Evolutionary conservation across 2,888 invertebrate species (phyloP).

Genomic region (Lasioglossum oenotherae): DNA sequence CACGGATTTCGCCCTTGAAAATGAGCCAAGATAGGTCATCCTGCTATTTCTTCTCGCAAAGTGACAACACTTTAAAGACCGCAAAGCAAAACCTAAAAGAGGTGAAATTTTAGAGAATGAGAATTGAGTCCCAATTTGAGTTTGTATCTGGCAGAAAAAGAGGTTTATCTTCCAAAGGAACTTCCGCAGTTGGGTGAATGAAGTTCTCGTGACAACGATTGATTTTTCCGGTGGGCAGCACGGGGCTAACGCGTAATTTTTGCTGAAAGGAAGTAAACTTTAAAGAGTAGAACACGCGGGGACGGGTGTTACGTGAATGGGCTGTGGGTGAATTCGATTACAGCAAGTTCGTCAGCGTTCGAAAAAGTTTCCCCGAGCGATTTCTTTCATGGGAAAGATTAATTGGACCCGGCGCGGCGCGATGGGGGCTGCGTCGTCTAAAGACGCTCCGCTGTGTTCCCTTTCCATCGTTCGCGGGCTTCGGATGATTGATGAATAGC

Average conservation of each 20-base stretch:
- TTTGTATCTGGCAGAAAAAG: neutral
- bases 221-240: conserved; percentile 13
- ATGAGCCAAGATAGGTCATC: neutral
- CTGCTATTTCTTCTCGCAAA: neutral
- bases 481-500: neutral
- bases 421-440: neutral
- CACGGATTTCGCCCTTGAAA: no score
- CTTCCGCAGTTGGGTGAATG: neutral
- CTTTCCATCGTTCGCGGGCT: neutral
- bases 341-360: conserved; percentile 10
- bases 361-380: conserved; percentile 22
- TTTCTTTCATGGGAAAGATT: conserved; percentile 20
- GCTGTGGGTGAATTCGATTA: conserved; percentile 13
- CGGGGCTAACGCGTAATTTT: conserved; percentile 13
- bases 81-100: neutral
- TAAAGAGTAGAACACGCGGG: neutral
- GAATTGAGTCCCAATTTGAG: neutral
- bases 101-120: neutral
- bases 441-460: neutral
- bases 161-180: neutral
- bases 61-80: neutral
- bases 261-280: conserved; percentile 25
- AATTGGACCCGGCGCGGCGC: conserved; percentile 13
- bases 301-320: neutral
- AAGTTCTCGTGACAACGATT: conserved; percentile 9